Evolutionary conservation across 1,140 invertebrate species (phyloP), one percentile per base, ranked within the genome.

Genomic region (Bombyx mandarina): DNA sequence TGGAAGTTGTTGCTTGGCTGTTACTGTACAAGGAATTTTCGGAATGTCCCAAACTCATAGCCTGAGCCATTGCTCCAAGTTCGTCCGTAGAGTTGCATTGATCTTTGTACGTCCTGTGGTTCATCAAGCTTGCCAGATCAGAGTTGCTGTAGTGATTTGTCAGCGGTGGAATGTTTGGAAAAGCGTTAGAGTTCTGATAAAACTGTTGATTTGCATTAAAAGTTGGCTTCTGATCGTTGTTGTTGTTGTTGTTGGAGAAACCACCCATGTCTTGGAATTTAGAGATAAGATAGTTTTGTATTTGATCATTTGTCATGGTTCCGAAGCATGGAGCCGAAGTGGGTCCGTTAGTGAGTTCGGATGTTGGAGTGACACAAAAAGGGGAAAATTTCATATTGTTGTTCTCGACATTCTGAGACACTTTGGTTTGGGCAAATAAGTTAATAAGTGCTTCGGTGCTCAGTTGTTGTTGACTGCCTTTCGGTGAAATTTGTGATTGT

Each of bases 261-360:
- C 62, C 64, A 18, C 62, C 60, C 66, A 84, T 69, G 43, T 80
- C 75, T 67, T 83, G 69, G 54, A 86, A 82, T 63, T 85, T 84
- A 10, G 74, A 67, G 52, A 83, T 81, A 8, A 86, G 62, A 62
- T 85, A 86, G 42, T 77, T 69, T 50, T 86, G 83, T 57, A 84
- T 79, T 58, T 86, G 71, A 3, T 86, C 80, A 53, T 80, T 81
- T 12, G 72, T 69, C 79, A 86, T 77, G 46, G 58, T 71, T 0
- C 63, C 73, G 51, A 86, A 79, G 58, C 62, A 72, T 0, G 75
- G 77, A 1, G 77, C 61, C 5, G 75, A 71, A 47, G 35, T 70
- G 22, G 66, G 57, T 12, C 67, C 70, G 52, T 74, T 74, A 42
- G 58, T 12, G 7, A 56, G 52, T 51, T 59, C 53, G 43, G 61